Evolutionary conservation across 2,888 invertebrate species (phyloP).

Genomic region (Drosophila quinaria): DNA sequence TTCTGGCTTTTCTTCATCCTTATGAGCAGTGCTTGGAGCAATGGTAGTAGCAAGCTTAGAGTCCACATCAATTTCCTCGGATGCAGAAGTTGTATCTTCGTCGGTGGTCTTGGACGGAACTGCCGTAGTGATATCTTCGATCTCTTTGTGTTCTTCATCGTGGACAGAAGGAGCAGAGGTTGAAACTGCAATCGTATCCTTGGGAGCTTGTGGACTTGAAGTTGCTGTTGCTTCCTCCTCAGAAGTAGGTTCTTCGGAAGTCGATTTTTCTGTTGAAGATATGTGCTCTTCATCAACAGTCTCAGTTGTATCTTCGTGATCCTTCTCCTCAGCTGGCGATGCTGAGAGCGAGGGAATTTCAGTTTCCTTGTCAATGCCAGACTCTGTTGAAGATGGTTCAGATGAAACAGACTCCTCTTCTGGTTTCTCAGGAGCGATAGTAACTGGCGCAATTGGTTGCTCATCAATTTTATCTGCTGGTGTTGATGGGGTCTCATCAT

Average conservation of each 20-base stretch:
- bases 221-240: conserved; percentile 30
- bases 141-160: conserved; percentile 28
- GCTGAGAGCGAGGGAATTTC: conserved; percentile 25
- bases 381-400: conserved; percentile 24
- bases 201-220: conserved; percentile 21
- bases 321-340: conserved; percentile 36
- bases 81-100: conserved; percentile 28
- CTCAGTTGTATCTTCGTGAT: conserved; percentile 29
- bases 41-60: conserved; percentile 16
- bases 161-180: conserved; percentile 29
- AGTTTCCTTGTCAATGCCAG: conserved; percentile 27
- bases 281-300: conserved; percentile 14
- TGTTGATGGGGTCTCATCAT: conserved; percentile 37
- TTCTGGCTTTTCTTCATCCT: conserved; percentile 30
- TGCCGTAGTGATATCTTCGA: conserved; percentile 9
- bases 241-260: conserved; percentile 15
- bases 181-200: conserved; percentile 26
- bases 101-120: conserved; percentile 34
- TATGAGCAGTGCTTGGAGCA: conserved; percentile 30
- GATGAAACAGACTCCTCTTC: conserved; percentile 29
- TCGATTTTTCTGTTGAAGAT: conserved; percentile 45
- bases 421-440: conserved; percentile 30
- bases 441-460: conserved; percentile 35
- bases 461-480: conserved; percentile 39
- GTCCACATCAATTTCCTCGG: conserved; percentile 35